phyloP scores from a whole-genome alignment of 2,113 vertebrate genomes.

The Carollia perspicillata region DNA sequence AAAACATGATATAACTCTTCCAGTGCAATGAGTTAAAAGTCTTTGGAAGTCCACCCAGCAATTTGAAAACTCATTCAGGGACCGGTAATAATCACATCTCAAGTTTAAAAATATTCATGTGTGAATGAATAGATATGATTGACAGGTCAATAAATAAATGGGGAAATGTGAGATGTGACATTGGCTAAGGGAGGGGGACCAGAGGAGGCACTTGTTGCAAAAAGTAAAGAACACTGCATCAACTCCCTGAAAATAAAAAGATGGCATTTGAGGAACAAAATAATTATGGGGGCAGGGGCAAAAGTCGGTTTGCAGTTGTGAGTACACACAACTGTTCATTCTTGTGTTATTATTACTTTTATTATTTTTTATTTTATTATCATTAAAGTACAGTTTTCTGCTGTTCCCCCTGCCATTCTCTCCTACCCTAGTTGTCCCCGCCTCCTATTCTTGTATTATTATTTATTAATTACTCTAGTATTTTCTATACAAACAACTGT shows the following conservation, averaged over 20 bases:
- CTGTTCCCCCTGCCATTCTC: no score
- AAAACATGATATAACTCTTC: neutral
- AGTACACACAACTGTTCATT: neutral
- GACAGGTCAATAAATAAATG: neutral
- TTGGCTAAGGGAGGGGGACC: accelerated
- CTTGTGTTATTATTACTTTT: neutral
- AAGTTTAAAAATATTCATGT: neutral
- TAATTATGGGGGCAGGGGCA: neutral
- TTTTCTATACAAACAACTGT: neutral
- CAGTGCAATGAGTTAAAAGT: neutral
- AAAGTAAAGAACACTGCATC: neutral
- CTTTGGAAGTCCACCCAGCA: neutral
- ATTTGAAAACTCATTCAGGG: neutral
- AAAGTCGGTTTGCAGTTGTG: neutral
- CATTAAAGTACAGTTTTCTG: no score
- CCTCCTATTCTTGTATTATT: neutral
- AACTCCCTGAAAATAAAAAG: neutral
- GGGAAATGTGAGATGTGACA: neutral
- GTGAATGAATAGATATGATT: neutral
- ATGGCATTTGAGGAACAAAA: neutral
- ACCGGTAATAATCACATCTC: neutral
- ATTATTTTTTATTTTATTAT: no score
- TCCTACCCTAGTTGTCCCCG: no score
- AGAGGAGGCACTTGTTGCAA: neutral
- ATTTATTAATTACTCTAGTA: neutral